Base-by-base conservation (phyloP, 1,140 invertebrate genomes). In the Drosophila sp. region DNA sequence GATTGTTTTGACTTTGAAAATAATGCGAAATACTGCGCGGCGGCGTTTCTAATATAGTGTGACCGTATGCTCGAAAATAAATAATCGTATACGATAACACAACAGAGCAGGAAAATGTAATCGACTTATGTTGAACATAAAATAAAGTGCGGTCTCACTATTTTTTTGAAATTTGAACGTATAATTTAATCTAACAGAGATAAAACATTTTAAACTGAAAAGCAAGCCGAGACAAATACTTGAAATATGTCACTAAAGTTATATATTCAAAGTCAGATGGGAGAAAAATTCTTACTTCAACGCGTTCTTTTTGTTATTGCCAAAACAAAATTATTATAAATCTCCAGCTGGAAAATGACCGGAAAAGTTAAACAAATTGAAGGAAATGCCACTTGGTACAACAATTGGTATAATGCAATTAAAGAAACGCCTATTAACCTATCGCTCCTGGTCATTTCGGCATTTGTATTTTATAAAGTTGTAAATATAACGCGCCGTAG, bases 381-480 rank as follows among this genome's bases (percentile, higher is more conserved):
- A 2, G 40, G n/a, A n/a, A 66, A 47, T 25, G 27, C 40, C n/a
- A 33, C 68, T 6, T 84, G 81, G 82, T 86, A 72, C 66, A 61
- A 50, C n/a, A 70, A 33, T 32, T 23, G 81, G 10, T 68, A 60
- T 60, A 75, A 75, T 6, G 50, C 56, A 10, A 65, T 85, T 3
- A 75, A 55, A 32, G 38, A 85, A 33, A 54, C 65, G 2, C 67
- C 77, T 6, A 44, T 61, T 5, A 74, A 85, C 54, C 4, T 81
- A 0, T 60, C 70, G 1, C 40, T 79, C 1, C 6, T 81, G 17
- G 7, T 86, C 11, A 57, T 85, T 3, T 86, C 82, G n/a, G 57
- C 75, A 0, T 57, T 79, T 6, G 69, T 86, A 0, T 86, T 79
- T 27, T 79, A 69, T 61, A 81, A 86, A 66, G 56, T 86, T 2